Evolutionary conservation across 2,113 vertebrate species (phyloP), one percentile per base, ranked within the genome.

Genomic region (Mus spicilegus): DNA sequence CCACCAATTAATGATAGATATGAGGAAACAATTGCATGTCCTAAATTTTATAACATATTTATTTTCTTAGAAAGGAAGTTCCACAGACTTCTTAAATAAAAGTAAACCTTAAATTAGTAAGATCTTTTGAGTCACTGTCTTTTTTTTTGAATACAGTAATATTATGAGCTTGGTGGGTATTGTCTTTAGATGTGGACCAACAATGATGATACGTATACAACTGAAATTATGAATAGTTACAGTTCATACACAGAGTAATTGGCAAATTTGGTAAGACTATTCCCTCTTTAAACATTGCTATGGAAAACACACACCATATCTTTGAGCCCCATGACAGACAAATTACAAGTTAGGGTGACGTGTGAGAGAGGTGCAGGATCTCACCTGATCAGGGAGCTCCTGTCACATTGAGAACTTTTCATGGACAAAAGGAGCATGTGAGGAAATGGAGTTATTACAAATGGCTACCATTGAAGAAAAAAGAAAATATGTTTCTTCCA

Each of bases 81-180:
- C 89, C 69, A 76, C 17, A 82, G 3, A 69, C 91, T 95, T 49
- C 82, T 96, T 95, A 94, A 33, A 96, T 70, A 30, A 89, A 70
- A 33, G 12, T 54, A 46, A 46, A 67, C 89, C 97, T 97, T 54
- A 86, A 97, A 96, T 96, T 90, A 91, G 90, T 69, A 63, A 77
- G 75, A 0, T 76, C 92, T 36, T 10, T n/a, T 54, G 17, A 67
- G 42, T 26, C 80, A 80, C 56, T 46, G 69, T 67, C 42, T 42
- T 89, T 90, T 1, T 10, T 39, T 84, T 61, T 36, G 5, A 67
- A 88, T 49, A 95, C 16, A 46, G 10, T 26, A 30, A 26, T 5
- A 85, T 65, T 46, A 20, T 33, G 1, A 46, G 3, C 39, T 89
- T 93, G 63, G 86, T 92, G 85, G 26, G n/a, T 97, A 97, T 54